phyloP scores from a whole-genome alignment of 2,888 invertebrate genomes.

The Unio delphinus region DNA sequence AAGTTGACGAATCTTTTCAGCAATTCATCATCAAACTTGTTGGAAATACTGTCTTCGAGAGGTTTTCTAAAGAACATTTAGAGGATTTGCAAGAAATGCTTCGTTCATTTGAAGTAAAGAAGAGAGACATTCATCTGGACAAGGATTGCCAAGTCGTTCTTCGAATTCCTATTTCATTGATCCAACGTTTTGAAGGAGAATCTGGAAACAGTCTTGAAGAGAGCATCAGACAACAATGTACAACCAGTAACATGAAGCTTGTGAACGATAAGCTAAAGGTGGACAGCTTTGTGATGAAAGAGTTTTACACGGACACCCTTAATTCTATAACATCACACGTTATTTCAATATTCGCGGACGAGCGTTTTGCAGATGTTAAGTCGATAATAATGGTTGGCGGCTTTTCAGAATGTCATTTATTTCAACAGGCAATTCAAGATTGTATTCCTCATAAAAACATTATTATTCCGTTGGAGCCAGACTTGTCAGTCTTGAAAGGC shows the following conservation, averaged over 20 bases:
- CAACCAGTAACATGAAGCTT: constrained; percentile 14
- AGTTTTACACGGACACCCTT: constrained; percentile 7
- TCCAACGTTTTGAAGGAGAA: constrained; percentile 10
- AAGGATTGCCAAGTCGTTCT: constrained; percentile 9
- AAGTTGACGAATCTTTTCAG: constrained; percentile 21
- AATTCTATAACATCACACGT: constrained; percentile 13
- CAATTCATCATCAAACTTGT: constrained; percentile 16
- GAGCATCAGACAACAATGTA: constrained; percentile 9
- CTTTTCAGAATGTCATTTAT: constrained; percentile 19
- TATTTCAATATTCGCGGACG: constrained; percentile 4
- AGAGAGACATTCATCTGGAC: constrained; percentile 12
- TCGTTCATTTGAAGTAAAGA: constrained; percentile 19
- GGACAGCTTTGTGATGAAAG: constrained; percentile 13
- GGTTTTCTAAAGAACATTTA: constrained; percentile 8
- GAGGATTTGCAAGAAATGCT: constrained; percentile 17
- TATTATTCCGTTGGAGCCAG: constrained; percentile 15
- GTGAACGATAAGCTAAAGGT: constrained; percentile 16
- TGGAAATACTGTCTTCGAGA: constrained; percentile 6
- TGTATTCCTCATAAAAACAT: constrained; percentile 1
- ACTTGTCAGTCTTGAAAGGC: constrained; percentile 16
- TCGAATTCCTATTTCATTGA: too few species aligned
- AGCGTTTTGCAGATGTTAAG: constrained; percentile 7
- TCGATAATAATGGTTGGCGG: constrained; percentile 26
- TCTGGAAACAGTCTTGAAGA: constrained; percentile 16
- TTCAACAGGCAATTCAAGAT: constrained; percentile 10